Evolutionary conservation across 2,797 vertebrate genomes (phyloP).

Genomic region (Rhincodon typus): DNA sequence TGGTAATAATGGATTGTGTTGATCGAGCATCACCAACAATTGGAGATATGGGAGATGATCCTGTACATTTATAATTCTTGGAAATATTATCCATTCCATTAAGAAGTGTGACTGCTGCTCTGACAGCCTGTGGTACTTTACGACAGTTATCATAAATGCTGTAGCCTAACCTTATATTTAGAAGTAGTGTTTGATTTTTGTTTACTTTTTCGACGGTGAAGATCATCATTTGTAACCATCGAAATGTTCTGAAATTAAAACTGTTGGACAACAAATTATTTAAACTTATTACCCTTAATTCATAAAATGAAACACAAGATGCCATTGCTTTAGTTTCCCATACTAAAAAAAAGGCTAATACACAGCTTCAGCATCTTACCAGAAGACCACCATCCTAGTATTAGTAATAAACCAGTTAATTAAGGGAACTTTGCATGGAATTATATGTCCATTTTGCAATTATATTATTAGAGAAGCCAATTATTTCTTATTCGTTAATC

Average conservation of each 20-base stretch:
- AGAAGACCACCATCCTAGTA: background rate
- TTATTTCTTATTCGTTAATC: background rate
- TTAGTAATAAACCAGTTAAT: background rate
- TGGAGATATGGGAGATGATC: conserved; percentile 53
- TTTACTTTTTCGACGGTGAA: conserved; percentile 64
- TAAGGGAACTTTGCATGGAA: background rate
- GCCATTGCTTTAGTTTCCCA: background rate
- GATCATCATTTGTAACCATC: conserved; percentile 57
- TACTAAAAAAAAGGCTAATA: background rate
- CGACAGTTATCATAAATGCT: conserved; percentile 60
- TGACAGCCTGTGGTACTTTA: conserved; percentile 56
- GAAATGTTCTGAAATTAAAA: conserved; percentile 48
- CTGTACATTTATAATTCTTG: conserved; percentile 43
- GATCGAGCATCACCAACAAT: conserved; percentile 64
- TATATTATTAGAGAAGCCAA: background rate
- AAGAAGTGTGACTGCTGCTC: conserved; percentile 52
- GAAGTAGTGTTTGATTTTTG: conserved; percentile 48
- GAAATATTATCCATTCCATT: conserved; percentile 41
- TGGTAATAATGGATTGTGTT: conserved; percentile 57
- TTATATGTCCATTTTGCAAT: background rate
- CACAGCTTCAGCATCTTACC: background rate
- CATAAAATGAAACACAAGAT: background rate
- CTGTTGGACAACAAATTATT: conserved; percentile 40
- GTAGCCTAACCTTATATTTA: conserved; percentile 55
- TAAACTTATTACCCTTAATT: background rate